A percentile compares a stretch with the other conserved stretches of the same genome.
Conservation (phyloP, 2,113 vertebrate genomes). For the Uropsilus gracilis region DNA sequence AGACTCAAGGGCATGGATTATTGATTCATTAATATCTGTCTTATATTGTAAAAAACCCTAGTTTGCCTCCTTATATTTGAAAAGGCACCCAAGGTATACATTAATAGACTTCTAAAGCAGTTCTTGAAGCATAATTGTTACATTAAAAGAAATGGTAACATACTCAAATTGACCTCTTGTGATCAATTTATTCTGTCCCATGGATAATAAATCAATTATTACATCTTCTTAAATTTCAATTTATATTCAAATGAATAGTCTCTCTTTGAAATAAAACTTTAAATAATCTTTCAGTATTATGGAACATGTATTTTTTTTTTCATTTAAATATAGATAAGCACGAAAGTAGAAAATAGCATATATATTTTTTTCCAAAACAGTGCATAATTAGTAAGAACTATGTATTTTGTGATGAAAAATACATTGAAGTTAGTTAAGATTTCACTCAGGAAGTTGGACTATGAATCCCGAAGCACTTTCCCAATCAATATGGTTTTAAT, state of each 20-base stretch:
- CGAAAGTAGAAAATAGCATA: constrained; percentile 26
- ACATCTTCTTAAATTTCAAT: constrained; percentile 32
- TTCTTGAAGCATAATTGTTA: constrained; percentile 49
- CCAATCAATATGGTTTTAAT: neutral
- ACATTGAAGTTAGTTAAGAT: constrained; percentile 56
- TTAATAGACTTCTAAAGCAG: constrained; percentile 46
- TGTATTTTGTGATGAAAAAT: constrained; percentile 41
- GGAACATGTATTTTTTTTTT: too few species aligned
- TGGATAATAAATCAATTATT: constrained; percentile 48
- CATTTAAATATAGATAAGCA: constrained; percentile 51
- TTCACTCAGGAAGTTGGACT: constrained; percentile 64
- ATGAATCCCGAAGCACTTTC: neutral
- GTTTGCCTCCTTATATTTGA: constrained; percentile 19
- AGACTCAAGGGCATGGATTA: constrained; percentile 45
- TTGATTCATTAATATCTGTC: constrained; percentile 56
- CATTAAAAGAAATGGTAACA: constrained; percentile 38
- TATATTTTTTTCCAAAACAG: constrained; percentile 28
- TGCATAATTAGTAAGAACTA: constrained; percentile 44
- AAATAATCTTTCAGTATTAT: constrained; percentile 5
- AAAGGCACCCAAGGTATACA: constrained; percentile 6
- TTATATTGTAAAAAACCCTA: neutral
- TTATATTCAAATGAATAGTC: constrained; percentile 36
- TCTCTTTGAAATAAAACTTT: constrained; percentile 9
- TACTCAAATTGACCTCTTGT: constrained; percentile 55
- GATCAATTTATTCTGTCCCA: constrained; percentile 50